Base-by-base conservation (phyloP, 92 coral and sea anemone genomes). In the Parazoanthus atlanticus region DNA sequence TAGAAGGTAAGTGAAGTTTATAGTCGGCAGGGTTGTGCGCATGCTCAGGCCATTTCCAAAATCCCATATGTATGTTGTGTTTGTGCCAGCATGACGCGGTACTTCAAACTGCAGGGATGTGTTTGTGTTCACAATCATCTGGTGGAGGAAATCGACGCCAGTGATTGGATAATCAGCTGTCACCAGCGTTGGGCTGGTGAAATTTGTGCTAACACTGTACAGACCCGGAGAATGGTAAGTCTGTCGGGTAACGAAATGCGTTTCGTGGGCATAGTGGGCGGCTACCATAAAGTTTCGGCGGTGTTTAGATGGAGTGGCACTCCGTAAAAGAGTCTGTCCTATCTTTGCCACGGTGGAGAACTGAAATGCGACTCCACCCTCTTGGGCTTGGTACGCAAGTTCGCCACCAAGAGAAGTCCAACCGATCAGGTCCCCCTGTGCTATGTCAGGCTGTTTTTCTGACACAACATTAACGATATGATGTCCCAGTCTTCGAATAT, bases 251-350 rank as follows among this genome's bases (percentile, higher is more conserved):
- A 89, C 96, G 82, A 96, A 96, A 78, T 91, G 80, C 28, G 95
- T 90, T 70, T 93, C 89, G 43, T 94, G 95, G 23, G 95, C 93
- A 52, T 91, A 91, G 65, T 96, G 96, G 36, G 97, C 99, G 11
- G 96, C 93, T 69, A 96, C 49, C 81, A 94, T 85, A 54, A 93
- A 96, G 34, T 85, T 93, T 78, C 84, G 89, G 79, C 91, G 92
- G 78, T 90, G 91, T 61, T 72, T 76, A 32, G 81, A 89, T 88
- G 89, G 88, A 81, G 69, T 82, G 43, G 80, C 84, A 43, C 93
- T 83, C 49, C 97, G 85, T 28, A 88, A 81, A 2, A 96, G 92
- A 52, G 58, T 90, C 82, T 92, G 90, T n/a, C 97, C 97, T 29
- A 34, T 28, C 10, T 72, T 47, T 17, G 64, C 73, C 32, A 90